Base-by-base conservation (phyloP, 2,888 invertebrate genomes). In the Troglohyphantes excavatus region DNA sequence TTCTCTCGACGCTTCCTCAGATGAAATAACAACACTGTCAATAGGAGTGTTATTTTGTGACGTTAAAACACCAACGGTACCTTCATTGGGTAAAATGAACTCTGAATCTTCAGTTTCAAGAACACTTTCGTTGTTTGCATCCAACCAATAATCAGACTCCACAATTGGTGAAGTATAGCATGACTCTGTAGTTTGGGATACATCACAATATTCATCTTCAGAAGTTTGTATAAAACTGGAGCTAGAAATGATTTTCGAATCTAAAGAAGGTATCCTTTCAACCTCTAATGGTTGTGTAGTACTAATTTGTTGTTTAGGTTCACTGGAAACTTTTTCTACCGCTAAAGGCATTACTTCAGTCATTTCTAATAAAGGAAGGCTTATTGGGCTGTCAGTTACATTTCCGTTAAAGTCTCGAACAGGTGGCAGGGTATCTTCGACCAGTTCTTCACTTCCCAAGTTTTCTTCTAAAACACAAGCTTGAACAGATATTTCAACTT, bases 331-430 rank as follows among this genome's bases (percentile, higher is more conserved):
- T 9, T 46, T 26, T 26, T 72, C 46, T 5, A 7, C 6, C 6
- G 7, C n/a, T 53, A n/a, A n/a, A 53, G 53, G 53, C 2, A 53
- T n/a, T n/a, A n/a, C 17, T 53, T 53, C 21, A 26, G 17, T 26
- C 26, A 17, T 5, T 9, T 6, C 27, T 17, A n/a, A 53, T 53
- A 13, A 0, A 63, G 72, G 17, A n/a, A n/a, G n/a, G 29, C 23
- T 33, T 39, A 11, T 23, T n/a, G 39, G 29, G 29, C 7, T 21
- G 1, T 46, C 78, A 29, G 86, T 26, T 39, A 87, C 29, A 87
- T 87, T 87, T 5, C 86, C 86, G 79, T 87, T 87, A 26, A 76
- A 68, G 65, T 87, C 86, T 76, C 17, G 33, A 29, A 68, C n/a
- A 5, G 72, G 23, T 17, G 26, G 13, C 23, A 23, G 46, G 7